Evolutionary conservation across 2,113 vertebrate genomes (phyloP), one percentile per base, ranked within the genome.

Genomic region (Triplophysa dalaica): DNA sequence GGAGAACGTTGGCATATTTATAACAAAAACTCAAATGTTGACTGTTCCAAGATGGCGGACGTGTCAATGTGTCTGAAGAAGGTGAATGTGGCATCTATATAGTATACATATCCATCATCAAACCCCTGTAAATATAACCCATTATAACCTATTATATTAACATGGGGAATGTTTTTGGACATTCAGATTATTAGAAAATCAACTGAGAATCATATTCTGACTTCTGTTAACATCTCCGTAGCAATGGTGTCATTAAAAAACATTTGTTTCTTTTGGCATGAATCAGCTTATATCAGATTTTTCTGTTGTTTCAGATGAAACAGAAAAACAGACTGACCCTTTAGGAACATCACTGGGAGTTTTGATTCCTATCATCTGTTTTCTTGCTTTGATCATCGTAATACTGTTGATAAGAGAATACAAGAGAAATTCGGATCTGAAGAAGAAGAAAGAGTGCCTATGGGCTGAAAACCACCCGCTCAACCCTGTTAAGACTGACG

Each of bases 401-500:
- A 7, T 92, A 13, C 10, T 86, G 54, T 14, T 68, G 21, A 52
- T 33, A 70, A 77, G 16, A 29, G 0, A 90, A 21, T 77, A 66
- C 67, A 84, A 21, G 10, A 77, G 19, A 21, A 84, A 68, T 2
- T 41, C 75, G 21, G 77, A 41, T 62, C 78, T 26, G 45, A 89
- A 86, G 26, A 88, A 85, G 56, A 5, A 73, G 0, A 24, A 8
- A 1, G 0, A 33, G 0, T 68, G 77, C 80, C 76, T 93, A 0
- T 92, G 92, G 93, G 14, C 48, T n/a, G 91, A 92, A 43, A 65
- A 65, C 5, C 78, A 82, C 0, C 75, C 80, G 6, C 81, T 92
- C 24, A 84, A 77, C 0, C 0, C 62, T 6, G 1, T 24, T 14
- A 81, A 77, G 14, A 17, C 2, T 16, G 0, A 9, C 11, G 9